Evolutionary conservation across 1,140 invertebrate genomes (phyloP).

Genomic region (Bradynema listronoti): DNA sequence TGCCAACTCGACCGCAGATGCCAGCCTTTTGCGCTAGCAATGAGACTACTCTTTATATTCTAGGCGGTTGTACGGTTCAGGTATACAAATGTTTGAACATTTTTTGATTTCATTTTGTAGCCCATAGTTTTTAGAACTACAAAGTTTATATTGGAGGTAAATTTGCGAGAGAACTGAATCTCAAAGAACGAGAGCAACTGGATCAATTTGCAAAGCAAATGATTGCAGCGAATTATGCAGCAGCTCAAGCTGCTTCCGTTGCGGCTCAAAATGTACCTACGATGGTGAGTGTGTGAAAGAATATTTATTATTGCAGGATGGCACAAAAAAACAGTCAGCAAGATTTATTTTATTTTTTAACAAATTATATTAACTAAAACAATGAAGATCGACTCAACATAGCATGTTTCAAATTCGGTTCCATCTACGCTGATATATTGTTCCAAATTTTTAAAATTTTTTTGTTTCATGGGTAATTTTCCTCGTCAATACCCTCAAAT

Average conservation of each 20-base stretch:
- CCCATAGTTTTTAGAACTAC: slow-evolving; percentile 10
- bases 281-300: no score
- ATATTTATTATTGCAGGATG: no score
- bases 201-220: slow-evolving; percentile 29
- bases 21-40: slow-evolving; percentile 23
- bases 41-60: slow-evolving; percentile 24
- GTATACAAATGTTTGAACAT: neutral
- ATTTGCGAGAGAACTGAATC: slow-evolving; percentile 23
- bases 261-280: no score
- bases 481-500: no score
- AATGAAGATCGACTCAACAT: no score
- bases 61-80: slow-evolving; percentile 26
- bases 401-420: no score
- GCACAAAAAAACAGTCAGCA: no score
- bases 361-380: no score
- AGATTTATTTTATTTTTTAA: no score
- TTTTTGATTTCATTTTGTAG: neutral
- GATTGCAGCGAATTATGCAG: slow-evolving; percentile 13
- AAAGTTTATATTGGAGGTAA: slow-evolving; percentile 27
- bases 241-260: neutral
- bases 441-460: no score
- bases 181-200: slow-evolving; percentile 24
- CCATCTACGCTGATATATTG: no score
- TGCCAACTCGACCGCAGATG: slow-evolving; percentile 14
- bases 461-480: no score